Percentiles rank a stretch among this genome's conserved stretches.
Evolutionary conservation across 2,888 invertebrate genomes (phyloP).

Genomic region (Microplitis deprimator): DNA sequence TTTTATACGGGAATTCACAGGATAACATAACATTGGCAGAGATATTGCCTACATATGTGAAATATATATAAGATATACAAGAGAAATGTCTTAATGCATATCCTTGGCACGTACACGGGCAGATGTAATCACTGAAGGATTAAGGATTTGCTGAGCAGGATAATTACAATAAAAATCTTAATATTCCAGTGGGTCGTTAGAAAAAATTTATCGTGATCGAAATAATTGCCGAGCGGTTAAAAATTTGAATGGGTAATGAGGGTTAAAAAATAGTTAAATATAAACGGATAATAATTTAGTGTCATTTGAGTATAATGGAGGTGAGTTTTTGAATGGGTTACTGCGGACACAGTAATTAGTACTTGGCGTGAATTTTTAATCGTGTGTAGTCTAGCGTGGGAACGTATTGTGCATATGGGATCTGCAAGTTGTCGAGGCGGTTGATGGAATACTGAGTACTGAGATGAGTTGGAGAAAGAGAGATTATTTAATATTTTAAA

Average conservation of each 20-base stretch:
- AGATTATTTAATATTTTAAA: neutral
- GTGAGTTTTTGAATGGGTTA: neutral
- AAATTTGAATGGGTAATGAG: neutral
- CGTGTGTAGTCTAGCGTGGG: slow-evolving; percentile 16
- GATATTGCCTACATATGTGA: slow-evolving; percentile 15
- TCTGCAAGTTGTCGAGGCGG: neutral
- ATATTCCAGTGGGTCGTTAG: too few species aligned
- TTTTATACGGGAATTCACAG: too few species aligned
- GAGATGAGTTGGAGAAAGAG: neutral
- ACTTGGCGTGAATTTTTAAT: slow-evolving; percentile 5
- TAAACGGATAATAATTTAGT: neutral
- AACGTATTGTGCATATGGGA: slow-evolving; percentile 3
- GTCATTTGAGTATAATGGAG: neutral
- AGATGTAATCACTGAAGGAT: slow-evolving; percentile 9
- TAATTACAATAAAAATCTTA: too few species aligned
- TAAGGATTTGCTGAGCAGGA: too few species aligned
- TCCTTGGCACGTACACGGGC: slow-evolving; percentile 58
- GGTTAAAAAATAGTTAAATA: neutral
- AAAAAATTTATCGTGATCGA: too few species aligned
- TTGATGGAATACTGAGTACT: too few species aligned
- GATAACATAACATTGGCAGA: too few species aligned
- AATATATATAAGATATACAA: slow-evolving; percentile 12
- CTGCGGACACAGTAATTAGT: slow-evolving; percentile 1
- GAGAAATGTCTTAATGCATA: slow-evolving; percentile 62
- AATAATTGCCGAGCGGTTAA: too few species aligned